Evolutionary conservation across 2,888 invertebrate genomes (phyloP), one percentile per base, ranked within the genome.

Genomic region (Ypsolopha scabrella): DNA sequence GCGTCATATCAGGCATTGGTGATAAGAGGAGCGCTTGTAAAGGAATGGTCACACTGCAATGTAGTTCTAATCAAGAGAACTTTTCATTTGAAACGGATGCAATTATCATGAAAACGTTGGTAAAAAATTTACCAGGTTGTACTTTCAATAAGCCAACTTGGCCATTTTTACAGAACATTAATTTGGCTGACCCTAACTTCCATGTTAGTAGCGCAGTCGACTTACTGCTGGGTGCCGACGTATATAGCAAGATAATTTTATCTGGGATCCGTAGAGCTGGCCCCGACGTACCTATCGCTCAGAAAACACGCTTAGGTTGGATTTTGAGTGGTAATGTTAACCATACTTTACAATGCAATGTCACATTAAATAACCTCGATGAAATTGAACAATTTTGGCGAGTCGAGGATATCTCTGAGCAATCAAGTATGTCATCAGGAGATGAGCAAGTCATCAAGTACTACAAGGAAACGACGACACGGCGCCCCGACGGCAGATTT

Each of bases 131-230:
- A 24, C 53, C 53, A 8, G 43, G 46, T 24, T 34, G 36, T 7
- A 33, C 51, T 2, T 53, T 53, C 36, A 6, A 24, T 3, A 49
- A 44, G 14, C 39, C 48, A 11, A 7, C 8, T 9, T 45, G 45
- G 44, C 11, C 36, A 34, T 41, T 35, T 33, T 11, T 49, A 1
- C 11, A 36, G 33, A 44, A 49, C 36, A 48, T 49, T 4, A 37
- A 48, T 11, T n/a, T 49, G 14, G 52, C 52, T 2, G 52, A 52
- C 13, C 44, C 49, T n/a, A 37, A 49, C 7, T 52, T 43, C 34
- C 37, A 45, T 36, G 8, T 52, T 9, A 41, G 11, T 6, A n/a
- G 44, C 3, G 38, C 48, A n/a, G 43, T 52, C 1, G 48, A 52
- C 11, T 11, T 52, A 8, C 10, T 49, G 45, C 39, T 52, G 6